Conservation (phyloP, 1,140 invertebrate species). For the Hestina assimilis region DNA sequence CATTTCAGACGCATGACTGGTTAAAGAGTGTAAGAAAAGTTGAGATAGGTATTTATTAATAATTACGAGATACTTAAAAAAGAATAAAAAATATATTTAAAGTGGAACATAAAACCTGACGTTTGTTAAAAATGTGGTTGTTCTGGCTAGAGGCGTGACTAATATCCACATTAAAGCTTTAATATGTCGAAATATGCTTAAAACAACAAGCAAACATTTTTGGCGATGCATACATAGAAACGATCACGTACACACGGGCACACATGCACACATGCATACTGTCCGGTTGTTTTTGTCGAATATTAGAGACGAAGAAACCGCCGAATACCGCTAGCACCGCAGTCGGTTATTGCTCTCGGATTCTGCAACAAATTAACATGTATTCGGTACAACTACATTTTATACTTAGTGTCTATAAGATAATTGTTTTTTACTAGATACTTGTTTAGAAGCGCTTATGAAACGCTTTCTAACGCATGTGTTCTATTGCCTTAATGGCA, state of each 20-base stretch:
- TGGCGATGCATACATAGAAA: slow-evolving; percentile 36
- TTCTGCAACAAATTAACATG: slow-evolving; percentile 78
- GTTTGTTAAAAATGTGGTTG: slow-evolving; percentile 11
- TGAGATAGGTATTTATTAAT: not conserved
- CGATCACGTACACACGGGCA: slow-evolving; percentile 39
- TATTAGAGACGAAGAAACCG: slow-evolving; percentile 70
- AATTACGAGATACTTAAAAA: not conserved
- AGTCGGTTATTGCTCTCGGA: slow-evolving; percentile 76
- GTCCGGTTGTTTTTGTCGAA: slow-evolving; percentile 67
- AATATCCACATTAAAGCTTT: slow-evolving; percentile 59
- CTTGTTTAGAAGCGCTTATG: slow-evolving; percentile 30
- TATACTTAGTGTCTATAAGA: slow-evolving; percentile 67
- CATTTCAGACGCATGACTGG: not conserved
- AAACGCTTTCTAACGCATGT: slow-evolving; percentile 33
- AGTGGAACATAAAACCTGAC: slow-evolving; percentile 13
- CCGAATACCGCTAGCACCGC: slow-evolving; percentile 72
- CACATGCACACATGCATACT: slow-evolving; percentile 39
- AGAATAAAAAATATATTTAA: slow-evolving; percentile 13
- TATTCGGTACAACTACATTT: slow-evolving; percentile 76
- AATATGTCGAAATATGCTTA: slow-evolving; percentile 57
- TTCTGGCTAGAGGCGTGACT: slow-evolving; percentile 43
- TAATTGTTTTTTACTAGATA: slow-evolving; percentile 46
- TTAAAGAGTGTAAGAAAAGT: too few species aligned
- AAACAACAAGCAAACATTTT: slow-evolving; percentile 42
- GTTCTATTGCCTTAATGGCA: slow-evolving; percentile 12